These are phyloP conservation scores for Sinohyriopsis cumingii DNA, from an alignment of 2,888 invertebrate genomes.

Conservation along the genomic window DNA sequence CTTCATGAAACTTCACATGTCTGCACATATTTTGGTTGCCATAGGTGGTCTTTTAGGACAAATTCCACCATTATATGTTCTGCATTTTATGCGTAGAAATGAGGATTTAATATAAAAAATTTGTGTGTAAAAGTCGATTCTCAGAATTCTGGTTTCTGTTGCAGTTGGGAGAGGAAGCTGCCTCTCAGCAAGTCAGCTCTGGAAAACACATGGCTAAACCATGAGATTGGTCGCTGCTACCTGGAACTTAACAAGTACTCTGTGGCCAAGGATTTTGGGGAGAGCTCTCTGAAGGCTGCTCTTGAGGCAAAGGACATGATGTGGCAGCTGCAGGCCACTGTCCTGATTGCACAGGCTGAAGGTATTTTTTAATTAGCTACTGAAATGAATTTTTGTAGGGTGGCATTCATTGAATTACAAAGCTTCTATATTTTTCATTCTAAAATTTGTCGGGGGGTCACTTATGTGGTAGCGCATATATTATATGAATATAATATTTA, in stretches of 20 bases:
- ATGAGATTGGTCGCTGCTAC: conserved; percentile 73
- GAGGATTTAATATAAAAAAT: too few relatives aligned
- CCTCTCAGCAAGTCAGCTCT: conserved; percentile 69
- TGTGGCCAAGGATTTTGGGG: conserved; percentile 61
- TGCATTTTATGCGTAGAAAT: too few relatives aligned
- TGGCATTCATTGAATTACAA: background rate
- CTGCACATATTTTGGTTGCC: too few relatives aligned
- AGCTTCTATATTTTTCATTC: background rate
- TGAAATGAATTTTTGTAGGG: background rate
- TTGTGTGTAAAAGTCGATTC: too few relatives aligned
- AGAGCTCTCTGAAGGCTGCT: conserved; percentile 63
- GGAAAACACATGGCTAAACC: conserved; percentile 72
- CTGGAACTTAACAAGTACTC: conserved; percentile 63
- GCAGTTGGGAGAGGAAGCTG: conserved; percentile 70
- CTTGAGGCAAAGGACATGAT: conserved; percentile 63
- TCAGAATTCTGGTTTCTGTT: too few relatives aligned
- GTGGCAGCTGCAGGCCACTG: conserved; percentile 69
- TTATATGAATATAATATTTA: too few relatives aligned
- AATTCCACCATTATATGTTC: too few relatives aligned
- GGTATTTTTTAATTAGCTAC: conserved; percentile 34
- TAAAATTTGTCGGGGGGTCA: too few relatives aligned
- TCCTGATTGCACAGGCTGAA: conserved; percentile 68
- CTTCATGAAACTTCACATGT: too few relatives aligned
- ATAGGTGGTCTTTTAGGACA: too few relatives aligned
- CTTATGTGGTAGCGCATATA: too few relatives aligned